These are phyloP conservation scores for Aurelia aurita DNA, from an alignment of 30 jellyfish, hydroid and myxozoan genomes.

Conservation along the genomic window DNA sequence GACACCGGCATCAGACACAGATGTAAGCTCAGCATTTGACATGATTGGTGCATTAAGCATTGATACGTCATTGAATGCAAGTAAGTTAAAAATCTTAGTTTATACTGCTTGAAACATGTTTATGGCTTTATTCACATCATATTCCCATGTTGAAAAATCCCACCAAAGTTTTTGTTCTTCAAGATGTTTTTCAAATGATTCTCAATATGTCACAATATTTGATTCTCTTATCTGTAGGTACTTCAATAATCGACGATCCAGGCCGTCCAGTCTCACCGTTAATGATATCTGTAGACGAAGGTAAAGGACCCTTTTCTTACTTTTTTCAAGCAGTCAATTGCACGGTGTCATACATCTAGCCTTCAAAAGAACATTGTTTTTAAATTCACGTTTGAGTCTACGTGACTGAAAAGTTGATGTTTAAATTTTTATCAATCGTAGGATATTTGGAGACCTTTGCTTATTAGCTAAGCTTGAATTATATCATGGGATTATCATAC, in stretches of 20 bases:
- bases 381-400: too few species aligned
- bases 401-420: too few species aligned
- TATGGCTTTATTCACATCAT: too few species aligned
- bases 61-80: slow-evolving; percentile 57
- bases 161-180: too few species aligned
- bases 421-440: too few species aligned
- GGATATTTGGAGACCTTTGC: too few species aligned
- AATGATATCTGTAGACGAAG: slow-evolving; percentile 66
- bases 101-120: neutral
- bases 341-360: neutral
- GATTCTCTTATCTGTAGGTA: slow-evolving; percentile 3
- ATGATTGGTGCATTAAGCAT: slow-evolving; percentile 54
- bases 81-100: slow-evolving; percentile 1
- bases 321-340: too few species aligned
- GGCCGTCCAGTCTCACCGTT: slow-evolving; percentile 70
- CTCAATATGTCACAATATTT: too few species aligned
- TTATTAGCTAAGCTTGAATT: too few species aligned
- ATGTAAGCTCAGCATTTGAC: slow-evolving; percentile 77
- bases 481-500: too few species aligned
- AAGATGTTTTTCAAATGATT: too few species aligned
- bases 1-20: slow-evolving; percentile 85
- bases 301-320: neutral
- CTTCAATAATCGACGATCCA: slow-evolving; percentile 65
- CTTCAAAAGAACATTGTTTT: neutral
- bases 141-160: too few species aligned